phyloP scores from a whole-genome alignment of 2,888 invertebrate genomes.

The Baccha elongata region DNA sequence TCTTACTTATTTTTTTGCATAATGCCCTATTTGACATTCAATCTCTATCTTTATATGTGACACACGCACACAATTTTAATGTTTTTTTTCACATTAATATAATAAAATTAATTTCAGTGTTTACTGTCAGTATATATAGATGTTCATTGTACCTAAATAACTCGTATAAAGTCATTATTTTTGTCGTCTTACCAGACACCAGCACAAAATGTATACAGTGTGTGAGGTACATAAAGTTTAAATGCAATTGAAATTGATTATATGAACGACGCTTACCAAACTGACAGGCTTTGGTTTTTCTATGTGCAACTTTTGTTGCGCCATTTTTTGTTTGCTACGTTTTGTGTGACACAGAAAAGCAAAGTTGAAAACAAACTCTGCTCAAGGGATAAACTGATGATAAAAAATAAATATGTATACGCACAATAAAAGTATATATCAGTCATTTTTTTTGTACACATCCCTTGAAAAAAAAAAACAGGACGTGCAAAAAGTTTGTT shows the following conservation, averaged over 20 bases:
- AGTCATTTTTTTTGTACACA: neutral
- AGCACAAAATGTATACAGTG: neutral
- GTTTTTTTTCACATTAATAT: slow-evolving; percentile 1
- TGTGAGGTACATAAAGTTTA: slow-evolving; percentile 12
- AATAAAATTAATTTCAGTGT: slow-evolving; percentile 38
- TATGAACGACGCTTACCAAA: slow-evolving; percentile 1
- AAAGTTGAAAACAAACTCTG: neutral
- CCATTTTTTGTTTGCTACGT: slow-evolving; percentile 1
- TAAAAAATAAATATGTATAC: slow-evolving; percentile 3
- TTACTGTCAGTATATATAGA: neutral
- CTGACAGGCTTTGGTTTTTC: slow-evolving; percentile 20
- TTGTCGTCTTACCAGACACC: slow-evolving; percentile 33
- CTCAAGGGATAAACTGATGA: slow-evolving; percentile 1
- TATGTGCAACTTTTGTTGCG: slow-evolving; percentile 5
- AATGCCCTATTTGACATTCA: slow-evolving; percentile 21
- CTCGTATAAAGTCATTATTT: slow-evolving; percentile 8
- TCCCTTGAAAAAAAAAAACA: slow-evolving; percentile 1
- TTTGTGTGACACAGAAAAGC: slow-evolving; percentile 23
- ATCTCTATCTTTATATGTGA: slow-evolving; percentile 21
- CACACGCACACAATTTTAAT: neutral
- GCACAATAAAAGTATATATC: neutral
- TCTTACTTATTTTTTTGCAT: slow-evolving; percentile 22
- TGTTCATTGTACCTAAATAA: neutral
- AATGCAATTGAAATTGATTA: slow-evolving; percentile 51
- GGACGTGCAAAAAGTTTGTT: slow-evolving; percentile 2